phyloP scores from a whole-genome alignment of 1,140 invertebrate genomes.

The Apocrypta bakeri region DNA sequence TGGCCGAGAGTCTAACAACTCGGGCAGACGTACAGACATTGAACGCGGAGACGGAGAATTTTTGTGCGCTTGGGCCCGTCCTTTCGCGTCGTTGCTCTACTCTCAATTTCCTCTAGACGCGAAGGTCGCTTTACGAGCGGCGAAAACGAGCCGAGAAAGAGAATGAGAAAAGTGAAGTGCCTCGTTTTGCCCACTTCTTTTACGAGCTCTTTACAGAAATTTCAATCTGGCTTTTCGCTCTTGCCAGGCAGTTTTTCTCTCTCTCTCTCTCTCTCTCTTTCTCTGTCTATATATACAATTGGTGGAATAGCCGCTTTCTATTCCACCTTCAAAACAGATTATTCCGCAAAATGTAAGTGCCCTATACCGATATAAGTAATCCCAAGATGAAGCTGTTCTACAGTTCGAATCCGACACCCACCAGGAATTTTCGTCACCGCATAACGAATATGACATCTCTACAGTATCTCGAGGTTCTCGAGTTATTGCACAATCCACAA shows the following conservation, averaged over 20 bases:
- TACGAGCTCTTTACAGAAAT: conserved; percentile 18
- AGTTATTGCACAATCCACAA: neutral
- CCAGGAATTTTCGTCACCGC: neutral
- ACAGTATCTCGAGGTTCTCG: neutral
- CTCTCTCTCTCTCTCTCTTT: no score
- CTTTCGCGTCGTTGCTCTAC: neutral
- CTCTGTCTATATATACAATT: no score
- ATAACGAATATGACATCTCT: neutral
- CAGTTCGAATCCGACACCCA: neutral
- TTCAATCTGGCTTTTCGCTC: neutral
- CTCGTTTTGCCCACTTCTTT: neutral
- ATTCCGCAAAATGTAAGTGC: no score
- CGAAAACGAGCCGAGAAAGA: neutral
- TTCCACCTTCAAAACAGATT: no score
- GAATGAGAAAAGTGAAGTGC: neutral
- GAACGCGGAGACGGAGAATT: neutral
- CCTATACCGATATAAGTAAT: no score
- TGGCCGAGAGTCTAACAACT: neutral
- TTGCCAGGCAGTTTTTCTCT: no score
- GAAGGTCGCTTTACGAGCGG: conserved; percentile 33
- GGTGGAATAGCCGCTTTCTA: no score
- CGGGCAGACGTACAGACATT: neutral
- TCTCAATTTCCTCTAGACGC: conserved; percentile 15
- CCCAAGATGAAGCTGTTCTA: neutral
- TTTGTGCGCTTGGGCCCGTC: conserved; percentile 3